phyloP scores from a whole-genome alignment of 2,888 invertebrate species.

The Cephalotes varians region DNA sequence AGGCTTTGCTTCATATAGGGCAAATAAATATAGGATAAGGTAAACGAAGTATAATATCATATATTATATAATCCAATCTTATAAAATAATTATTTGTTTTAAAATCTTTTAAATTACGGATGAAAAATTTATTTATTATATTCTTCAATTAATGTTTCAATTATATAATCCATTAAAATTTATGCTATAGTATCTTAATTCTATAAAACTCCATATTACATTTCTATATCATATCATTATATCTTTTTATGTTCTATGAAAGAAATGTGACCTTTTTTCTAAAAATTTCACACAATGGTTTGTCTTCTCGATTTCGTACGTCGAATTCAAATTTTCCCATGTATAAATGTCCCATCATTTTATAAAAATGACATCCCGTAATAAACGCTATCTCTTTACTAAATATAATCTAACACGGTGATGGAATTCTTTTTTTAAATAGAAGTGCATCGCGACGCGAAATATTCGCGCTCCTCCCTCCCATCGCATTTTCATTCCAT shows the following conservation, averaged over 20 bases:
- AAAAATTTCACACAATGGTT: not conserved
- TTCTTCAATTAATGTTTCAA: not conserved
- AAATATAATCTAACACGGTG: not conserved
- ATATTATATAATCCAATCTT: not conserved
- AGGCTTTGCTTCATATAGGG: not conserved
- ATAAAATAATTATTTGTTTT: not conserved
- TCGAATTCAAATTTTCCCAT: not conserved
- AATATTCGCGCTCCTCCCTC: slow-evolving; percentile 22
- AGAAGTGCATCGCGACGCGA: not conserved
- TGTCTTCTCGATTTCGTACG: not conserved
- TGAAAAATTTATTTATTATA: not conserved
- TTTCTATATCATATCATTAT: too few species aligned
- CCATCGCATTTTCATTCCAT: slow-evolving; percentile 26
- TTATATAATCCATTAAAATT: not conserved
- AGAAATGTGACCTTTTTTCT: not conserved
- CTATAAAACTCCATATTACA: not conserved
- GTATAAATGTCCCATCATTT: not conserved
- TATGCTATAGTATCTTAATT: not conserved
- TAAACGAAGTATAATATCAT: not conserved
- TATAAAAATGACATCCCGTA: not conserved
- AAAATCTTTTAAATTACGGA: not conserved
- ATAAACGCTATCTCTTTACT: slow-evolving; percentile 18
- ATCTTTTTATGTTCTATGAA: not conserved
- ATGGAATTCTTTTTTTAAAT: not conserved
- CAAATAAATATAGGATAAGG: not conserved